Conservation (phyloP, 2,888 invertebrate species). For the Podotricha telesiphe region DNA sequence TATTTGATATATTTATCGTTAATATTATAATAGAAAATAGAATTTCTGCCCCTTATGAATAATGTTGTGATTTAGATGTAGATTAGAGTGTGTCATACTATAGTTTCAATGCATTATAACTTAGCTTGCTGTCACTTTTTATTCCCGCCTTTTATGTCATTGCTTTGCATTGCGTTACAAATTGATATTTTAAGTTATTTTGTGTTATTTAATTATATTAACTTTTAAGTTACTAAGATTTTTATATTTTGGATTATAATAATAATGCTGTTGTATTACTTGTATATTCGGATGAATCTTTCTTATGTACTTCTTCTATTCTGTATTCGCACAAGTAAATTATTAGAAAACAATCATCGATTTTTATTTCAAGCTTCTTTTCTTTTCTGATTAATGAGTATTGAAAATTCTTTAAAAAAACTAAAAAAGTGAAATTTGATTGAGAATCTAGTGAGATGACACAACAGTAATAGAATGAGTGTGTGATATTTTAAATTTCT, state of each 20-base stretch:
- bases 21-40: slow-evolving; percentile 11
- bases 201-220: background rate
- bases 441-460: too few species aligned
- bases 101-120: background rate
- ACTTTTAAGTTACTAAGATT: slow-evolving; percentile 1
- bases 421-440: too few species aligned
- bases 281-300: slow-evolving; percentile 40
- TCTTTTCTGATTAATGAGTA: too few species aligned
- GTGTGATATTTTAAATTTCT: too few species aligned
- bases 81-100: slow-evolving; percentile 16
- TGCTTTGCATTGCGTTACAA: slow-evolving; percentile 19
- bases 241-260: slow-evolving; percentile 12
- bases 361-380: slow-evolving; percentile 20
- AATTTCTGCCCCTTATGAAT: slow-evolving; percentile 18
- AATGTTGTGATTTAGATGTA: slow-evolving; percentile 30
- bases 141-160: slow-evolving; percentile 9
- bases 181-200: slow-evolving; percentile 3
- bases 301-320: slow-evolving; percentile 39
- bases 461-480: too few species aligned
- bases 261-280: slow-evolving; percentile 32
- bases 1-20: slow-evolving; percentile 27
- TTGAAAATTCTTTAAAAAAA: too few species aligned
- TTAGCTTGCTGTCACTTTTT: slow-evolving; percentile 6
- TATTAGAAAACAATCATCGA: slow-evolving; percentile 31
- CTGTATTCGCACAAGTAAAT: slow-evolving; percentile 48